Evolutionary conservation across 2,797 vertebrate genomes (phyloP), one percentile per base, ranked within the genome.

Genomic region (Erethizon dorsatum): DNA sequence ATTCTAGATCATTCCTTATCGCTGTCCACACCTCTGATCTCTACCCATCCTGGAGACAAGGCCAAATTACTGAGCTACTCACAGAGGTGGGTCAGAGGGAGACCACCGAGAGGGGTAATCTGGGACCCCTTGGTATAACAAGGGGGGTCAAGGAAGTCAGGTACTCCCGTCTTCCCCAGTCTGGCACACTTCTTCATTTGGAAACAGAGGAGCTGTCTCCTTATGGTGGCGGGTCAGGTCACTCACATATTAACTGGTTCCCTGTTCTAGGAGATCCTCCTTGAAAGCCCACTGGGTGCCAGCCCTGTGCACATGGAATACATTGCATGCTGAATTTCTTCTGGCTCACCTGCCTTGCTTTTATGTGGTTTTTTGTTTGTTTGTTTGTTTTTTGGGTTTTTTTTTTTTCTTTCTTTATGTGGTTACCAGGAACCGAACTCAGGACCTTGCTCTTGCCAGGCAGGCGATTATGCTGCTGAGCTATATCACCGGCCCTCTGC

Each of bases 281-380:
- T 26, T 24, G 9, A 50, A 4, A 17, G 5, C 22, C 80, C 47
- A 0, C 41, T 8, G 37, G 28, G 52, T 20, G 8, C 18, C 86
- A 2, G 4, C 6, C 5, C 59, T 31, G 28, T 8, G n/a, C 20
- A 28, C 6, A 2, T 3, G 20, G 52, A 47, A 63, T 13, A 18
- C 45, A 33, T 7, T 28, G 13, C 8, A 0, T 20, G 3, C 33
- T 2, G 0, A 59, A 57, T 17, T 33, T 75, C 24, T n/a, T 47
- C 63, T 26, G 37, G 50, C 8, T 88, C 57, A 14, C 33, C 47
- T 22, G 17, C 33, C 41, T 56, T 17, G 20, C 33, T 90, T 61
- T 47, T 41, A 41, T 41, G 37, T 41, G 37, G 37, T 41, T 41
- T 41, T 41, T 41, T n/a, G n/a, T n/a, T 41, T 41, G 37, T 41